Evolutionary conservation across 2,797 vertebrate genomes (phyloP).

Genomic region (Heterohyrax brucei): DNA sequence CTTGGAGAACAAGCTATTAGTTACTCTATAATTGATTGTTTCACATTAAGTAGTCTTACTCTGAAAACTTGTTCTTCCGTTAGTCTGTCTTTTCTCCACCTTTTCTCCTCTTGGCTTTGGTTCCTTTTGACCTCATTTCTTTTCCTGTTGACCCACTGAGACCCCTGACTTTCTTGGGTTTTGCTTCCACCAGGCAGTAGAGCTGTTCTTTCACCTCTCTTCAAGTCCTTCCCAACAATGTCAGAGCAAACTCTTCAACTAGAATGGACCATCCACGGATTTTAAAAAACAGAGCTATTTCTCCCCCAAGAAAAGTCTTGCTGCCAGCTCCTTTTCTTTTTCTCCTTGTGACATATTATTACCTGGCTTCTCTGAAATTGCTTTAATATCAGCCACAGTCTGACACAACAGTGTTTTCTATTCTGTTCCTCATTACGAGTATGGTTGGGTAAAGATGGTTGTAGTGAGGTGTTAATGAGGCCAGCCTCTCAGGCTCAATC

Average conservation of each 20-base stretch:
- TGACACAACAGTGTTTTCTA: not conserved
- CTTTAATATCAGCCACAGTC: not conserved
- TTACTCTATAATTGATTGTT: not conserved
- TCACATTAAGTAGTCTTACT: not conserved
- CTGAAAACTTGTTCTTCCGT: not conserved
- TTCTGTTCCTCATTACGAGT: not conserved
- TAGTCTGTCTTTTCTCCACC: not conserved
- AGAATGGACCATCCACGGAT: not conserved
- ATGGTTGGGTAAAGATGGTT: not conserved
- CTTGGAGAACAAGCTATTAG: not conserved
- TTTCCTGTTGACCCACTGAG: not conserved
- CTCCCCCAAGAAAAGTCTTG: not conserved
- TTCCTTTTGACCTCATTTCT: not conserved
- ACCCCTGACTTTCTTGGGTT: no score
- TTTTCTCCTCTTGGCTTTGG: not conserved
- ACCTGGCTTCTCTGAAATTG: not conserved
- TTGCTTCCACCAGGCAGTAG: not conserved
- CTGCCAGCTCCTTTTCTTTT: not conserved
- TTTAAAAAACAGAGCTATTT: slow-evolving; percentile 29
- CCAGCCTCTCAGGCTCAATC: not conserved
- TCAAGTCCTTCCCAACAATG: not conserved
- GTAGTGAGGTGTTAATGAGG: not conserved
- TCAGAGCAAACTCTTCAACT: not conserved
- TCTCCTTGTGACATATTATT: not conserved
- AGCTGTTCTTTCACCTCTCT: not conserved